Base-by-base conservation (phyloP, 2,888 invertebrate species). In the Hypolimnas misippus region DNA sequence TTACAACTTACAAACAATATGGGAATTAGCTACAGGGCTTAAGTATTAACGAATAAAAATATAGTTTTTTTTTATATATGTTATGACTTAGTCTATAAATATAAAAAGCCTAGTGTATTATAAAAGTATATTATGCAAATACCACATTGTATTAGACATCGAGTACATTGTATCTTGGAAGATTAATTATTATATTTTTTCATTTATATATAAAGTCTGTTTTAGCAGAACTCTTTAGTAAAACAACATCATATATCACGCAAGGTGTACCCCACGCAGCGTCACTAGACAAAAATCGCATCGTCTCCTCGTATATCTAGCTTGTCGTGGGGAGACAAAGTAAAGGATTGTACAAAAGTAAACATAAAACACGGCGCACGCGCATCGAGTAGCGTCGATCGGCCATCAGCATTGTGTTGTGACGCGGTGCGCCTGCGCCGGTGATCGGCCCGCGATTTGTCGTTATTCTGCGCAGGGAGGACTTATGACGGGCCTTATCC, bases 221-320 rank as follows among this genome's bases (percentile, higher is more conserved):
- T 55, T 59, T 44, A 29, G 29, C 51, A 50, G 8, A 31, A 50
- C 50, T 12, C 8, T 54, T 51, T 65, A 54, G 50, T 59, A 29
- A 57, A 63, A 69, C 70, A 73, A 52, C 52, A 69, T 73, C 65
- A 74, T 76, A 79, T 75, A 80, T 83, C 79, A 81, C 74, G 7
- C 44, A 66, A 71, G 73, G 70, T 70, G 65, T 83, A 81, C 87
- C 89, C 88, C 87, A 88, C 87, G 87, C 88, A 83, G 83, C 69
- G 83, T 70, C 74, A 78, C 84, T 89, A 89, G 89, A 89, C 90
- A 92, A 89, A 91, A 89, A 89, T 90, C 89, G 78, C 83, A 76
- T 80, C 78, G 78, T 68, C 82, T 81, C 76, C 80, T 79, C 84
- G 86, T 90, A 89, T 86, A 87, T 91, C 87, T 80, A 76, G 72